Percentiles rank a stretch among this genome's conserved stretches.
Evolutionary conservation across 2,113 vertebrate species (phyloP).

Genomic region (Kryptolebias marmoratus): DNA sequence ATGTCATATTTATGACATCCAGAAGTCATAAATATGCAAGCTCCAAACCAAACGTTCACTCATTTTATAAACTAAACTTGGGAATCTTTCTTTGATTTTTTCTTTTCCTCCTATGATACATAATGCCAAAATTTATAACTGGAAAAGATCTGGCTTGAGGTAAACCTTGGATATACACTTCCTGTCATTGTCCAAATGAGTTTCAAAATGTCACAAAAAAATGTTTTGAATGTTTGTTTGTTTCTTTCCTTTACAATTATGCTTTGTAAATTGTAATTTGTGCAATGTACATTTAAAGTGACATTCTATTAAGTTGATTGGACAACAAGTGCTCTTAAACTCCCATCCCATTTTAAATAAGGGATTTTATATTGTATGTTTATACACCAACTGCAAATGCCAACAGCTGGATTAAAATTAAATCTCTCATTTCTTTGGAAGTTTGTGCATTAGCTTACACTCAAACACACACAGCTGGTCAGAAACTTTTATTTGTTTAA

Average conservation of each 20-base stretch:
- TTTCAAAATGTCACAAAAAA: constrained; percentile 19
- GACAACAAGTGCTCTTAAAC: constrained; percentile 73
- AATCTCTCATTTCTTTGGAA: constrained; percentile 39
- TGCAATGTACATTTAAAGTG: constrained; percentile 39
- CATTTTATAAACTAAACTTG: constrained; percentile 38
- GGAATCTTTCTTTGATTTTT: constrained; percentile 37
- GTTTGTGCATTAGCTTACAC: neutral
- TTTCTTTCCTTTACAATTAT: constrained; percentile 26
- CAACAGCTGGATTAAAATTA: constrained; percentile 79
- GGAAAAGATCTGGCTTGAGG: constrained; percentile 58
- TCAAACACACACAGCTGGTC: neutral
- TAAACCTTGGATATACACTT: constrained; percentile 30
- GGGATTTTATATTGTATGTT: constrained; percentile 73
- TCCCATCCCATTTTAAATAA: constrained; percentile 64
- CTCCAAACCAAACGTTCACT: constrained; percentile 78
- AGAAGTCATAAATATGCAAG: constrained; percentile 62
- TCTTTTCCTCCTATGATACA: constrained; percentile 39
- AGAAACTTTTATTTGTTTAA: constrained; percentile 46
- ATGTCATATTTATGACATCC: constrained; percentile 23
- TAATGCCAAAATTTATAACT: constrained; percentile 59
- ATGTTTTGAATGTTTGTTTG: constrained; percentile 16
- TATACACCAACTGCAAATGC: constrained; percentile 75
- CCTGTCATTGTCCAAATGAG: constrained; percentile 45
- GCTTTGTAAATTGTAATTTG: constrained; percentile 48
- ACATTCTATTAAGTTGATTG: constrained; percentile 37